phyloP scores from a whole-genome alignment of 2,888 invertebrate species.

The Schizaphis graminum region DNA sequence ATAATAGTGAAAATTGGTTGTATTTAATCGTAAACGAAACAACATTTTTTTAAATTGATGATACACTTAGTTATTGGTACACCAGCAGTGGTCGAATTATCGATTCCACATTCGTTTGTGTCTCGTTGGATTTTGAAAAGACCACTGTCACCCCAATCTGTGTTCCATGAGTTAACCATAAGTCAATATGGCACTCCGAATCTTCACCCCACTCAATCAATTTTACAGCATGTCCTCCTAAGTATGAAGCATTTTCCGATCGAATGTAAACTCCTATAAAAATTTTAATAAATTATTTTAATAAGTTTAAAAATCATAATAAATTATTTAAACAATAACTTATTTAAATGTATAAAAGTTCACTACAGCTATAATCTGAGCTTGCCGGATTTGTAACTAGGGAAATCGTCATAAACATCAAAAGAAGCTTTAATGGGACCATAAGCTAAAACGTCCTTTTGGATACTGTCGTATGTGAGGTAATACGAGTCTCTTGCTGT shows the following conservation, averaged over 20 bases:
- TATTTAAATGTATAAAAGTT: no score
- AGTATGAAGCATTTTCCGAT: not conserved
- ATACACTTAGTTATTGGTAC: not conserved
- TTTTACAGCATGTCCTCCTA: conserved; percentile 53
- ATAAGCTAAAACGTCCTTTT: not conserved
- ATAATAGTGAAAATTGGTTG: no score
- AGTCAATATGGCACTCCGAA: conserved; percentile 56
- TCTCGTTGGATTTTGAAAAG: conserved; percentile 53
- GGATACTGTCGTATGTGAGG: not conserved
- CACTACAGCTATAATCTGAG: no score
- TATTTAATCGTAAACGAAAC: no score
- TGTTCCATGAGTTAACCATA: conserved; percentile 62
- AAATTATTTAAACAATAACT: no score
- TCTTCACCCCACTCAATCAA: conserved; percentile 55
- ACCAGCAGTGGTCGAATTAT: not conserved
- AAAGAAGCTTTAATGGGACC: not conserved
- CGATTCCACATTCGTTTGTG: conserved; percentile 40
- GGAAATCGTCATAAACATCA: not conserved
- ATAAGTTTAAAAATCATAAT: not conserved
- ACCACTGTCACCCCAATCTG: conserved; percentile 44
- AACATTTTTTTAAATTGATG: no score
- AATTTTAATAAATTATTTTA: not conserved
- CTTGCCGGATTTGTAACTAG: conserved; percentile 16
- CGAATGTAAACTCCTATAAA: not conserved
- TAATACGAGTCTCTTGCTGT: not conserved